A percentile compares a stretch with the other conserved stretches of the same genome.
Evolutionary conservation across 2,888 invertebrate species (phyloP).

Genomic region (Ctenicera cuprea): DNA sequence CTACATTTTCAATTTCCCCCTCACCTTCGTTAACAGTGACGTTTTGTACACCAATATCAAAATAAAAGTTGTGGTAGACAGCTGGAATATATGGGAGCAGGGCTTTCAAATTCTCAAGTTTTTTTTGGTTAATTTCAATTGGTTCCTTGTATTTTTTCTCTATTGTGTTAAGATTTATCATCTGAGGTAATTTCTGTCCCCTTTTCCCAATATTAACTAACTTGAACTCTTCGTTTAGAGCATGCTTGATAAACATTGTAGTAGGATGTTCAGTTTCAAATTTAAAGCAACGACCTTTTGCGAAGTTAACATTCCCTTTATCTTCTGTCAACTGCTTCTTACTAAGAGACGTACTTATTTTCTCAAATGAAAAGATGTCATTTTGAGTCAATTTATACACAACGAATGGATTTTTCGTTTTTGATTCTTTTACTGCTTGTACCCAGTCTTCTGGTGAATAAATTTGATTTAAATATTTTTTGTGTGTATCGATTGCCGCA

Average conservation of each 20-base stretch:
- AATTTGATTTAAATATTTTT: not conserved
- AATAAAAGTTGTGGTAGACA: not conserved
- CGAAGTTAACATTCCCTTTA: not conserved
- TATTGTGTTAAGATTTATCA: too few species aligned
- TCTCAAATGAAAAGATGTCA: conserved; percentile 10
- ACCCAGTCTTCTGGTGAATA: conserved; percentile 10
- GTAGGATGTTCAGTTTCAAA: conserved; percentile 12
- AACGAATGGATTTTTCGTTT: not conserved
- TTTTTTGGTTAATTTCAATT: too few species aligned
- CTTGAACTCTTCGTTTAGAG: conserved; percentile 32
- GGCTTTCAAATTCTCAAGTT: too few species aligned
- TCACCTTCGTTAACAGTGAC: not conserved
- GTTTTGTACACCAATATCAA: conserved; percentile 8
- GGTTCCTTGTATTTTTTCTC: too few species aligned
- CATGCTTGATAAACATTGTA: conserved; percentile 26
- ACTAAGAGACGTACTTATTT: not conserved
- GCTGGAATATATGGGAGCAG: too few species aligned
- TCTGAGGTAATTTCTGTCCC: not conserved
- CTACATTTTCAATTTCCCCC: conserved; percentile 1
- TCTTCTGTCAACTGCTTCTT: not conserved
- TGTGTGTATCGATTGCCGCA: not conserved
- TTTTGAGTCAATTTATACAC: not conserved
- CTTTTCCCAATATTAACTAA: conserved; percentile 35
- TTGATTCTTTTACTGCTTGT: not conserved
- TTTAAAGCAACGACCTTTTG: conserved; percentile 21